These are phyloP conservation scores for Piscicola geometra DNA, from an alignment of 2,888 invertebrate species.

Conservation along the genomic window DNA sequence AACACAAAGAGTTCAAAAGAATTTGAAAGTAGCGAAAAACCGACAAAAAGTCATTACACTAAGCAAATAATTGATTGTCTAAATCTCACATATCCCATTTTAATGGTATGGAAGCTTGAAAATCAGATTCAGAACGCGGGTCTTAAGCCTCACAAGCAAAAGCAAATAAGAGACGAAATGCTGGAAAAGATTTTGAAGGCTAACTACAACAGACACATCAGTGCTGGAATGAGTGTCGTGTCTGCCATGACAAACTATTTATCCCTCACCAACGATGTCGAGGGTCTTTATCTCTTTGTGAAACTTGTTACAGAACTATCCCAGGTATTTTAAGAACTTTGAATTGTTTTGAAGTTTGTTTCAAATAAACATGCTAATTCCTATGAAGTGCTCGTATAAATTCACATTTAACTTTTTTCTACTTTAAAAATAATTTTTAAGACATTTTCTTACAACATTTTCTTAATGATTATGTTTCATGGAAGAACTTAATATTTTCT, in stretches of 20 bases:
- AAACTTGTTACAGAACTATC: not conserved
- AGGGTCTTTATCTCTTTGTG: conserved; percentile 3
- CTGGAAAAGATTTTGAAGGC: not conserved
- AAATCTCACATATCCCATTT: not conserved
- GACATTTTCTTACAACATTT: too few species aligned
- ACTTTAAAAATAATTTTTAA: too few species aligned
- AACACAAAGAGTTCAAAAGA: not conserved
- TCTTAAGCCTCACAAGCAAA: not conserved
- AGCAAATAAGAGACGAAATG: not conserved
- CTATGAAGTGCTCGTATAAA: too few species aligned
- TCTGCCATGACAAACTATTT: not conserved
- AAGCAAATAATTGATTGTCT: not conserved
- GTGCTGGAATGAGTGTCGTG: conserved; percentile 1
- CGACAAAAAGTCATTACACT: not conserved
- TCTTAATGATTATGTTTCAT: too few species aligned
- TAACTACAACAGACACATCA: not conserved
- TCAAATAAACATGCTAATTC: too few species aligned
- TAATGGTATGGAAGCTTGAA: not conserved
- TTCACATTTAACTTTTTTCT: too few species aligned
- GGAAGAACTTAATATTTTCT: too few species aligned
- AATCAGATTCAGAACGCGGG: not conserved
- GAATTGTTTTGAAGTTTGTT: too few species aligned
- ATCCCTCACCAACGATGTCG: not conserved
- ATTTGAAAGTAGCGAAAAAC: not conserved
- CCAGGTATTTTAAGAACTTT: not conserved